Evolutionary conservation across 64 coral and sea anemone genomes (phyloP).

Genomic region (Actinia equina): DNA sequence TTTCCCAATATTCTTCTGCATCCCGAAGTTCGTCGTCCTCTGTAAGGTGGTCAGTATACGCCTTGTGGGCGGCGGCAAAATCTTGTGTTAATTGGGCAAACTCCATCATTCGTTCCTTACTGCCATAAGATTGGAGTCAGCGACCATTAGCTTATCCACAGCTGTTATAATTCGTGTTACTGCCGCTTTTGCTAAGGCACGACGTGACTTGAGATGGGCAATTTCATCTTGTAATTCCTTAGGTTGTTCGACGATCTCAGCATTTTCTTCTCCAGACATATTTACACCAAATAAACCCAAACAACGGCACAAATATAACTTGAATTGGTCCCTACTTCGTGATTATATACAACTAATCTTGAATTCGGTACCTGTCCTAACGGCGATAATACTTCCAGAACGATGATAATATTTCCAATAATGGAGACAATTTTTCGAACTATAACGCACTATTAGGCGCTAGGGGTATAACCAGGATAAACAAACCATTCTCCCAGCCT

Average conservation of each 20-base stretch:
- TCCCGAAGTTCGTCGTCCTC: conserved; percentile 25
- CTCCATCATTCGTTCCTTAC: conserved; percentile 24
- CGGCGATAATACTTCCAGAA: too few relatives aligned
- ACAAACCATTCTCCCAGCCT: too few relatives aligned
- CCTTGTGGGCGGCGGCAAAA: conserved; percentile 19
- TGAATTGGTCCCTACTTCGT: background rate
- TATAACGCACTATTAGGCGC: too few relatives aligned
- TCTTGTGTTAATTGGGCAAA: conserved; percentile 21
- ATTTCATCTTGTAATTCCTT: conserved; percentile 26
- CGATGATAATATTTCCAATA: too few relatives aligned
- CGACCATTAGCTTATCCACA: conserved; percentile 29
- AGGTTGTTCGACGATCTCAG: conserved; percentile 19
- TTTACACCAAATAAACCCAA: conserved; percentile 25
- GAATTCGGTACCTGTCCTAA: too few relatives aligned
- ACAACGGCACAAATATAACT: conserved; percentile 21
- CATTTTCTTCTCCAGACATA: conserved; percentile 43
- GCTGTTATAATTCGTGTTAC: conserved; percentile 39
- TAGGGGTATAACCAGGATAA: too few relatives aligned
- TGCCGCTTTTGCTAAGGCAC: conserved; percentile 40
- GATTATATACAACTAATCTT: too few relatives aligned
- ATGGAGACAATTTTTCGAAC: too few relatives aligned
- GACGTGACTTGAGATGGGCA: conserved; percentile 40
- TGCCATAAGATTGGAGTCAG: conserved; percentile 25
- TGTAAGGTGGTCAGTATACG: conserved; percentile 31
- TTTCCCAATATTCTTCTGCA: conserved; percentile 46